Conservation (phyloP, 2,797 vertebrate species). For the Silurus lanzhouensis region DNA sequence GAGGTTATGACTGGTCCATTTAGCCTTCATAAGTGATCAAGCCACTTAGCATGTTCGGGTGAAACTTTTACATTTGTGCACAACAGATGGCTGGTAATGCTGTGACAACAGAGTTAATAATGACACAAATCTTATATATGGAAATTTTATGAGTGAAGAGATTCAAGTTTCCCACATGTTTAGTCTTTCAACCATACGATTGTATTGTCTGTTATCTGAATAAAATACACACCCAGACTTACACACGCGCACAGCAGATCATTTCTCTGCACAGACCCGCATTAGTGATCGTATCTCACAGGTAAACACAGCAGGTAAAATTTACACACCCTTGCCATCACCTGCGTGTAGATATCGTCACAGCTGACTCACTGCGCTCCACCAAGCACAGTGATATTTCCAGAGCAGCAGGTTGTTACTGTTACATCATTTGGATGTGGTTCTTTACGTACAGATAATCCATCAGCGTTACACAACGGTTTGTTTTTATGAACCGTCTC, state of each 20-base stretch:
- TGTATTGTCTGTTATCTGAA: not conserved
- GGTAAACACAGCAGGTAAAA: constrained; percentile 35
- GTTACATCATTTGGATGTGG: not conserved
- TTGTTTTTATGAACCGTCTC: not conserved
- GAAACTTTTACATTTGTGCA: not conserved
- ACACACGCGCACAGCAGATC: constrained; percentile 23
- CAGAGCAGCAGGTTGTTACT: constrained; percentile 19
- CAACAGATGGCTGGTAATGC: not conserved
- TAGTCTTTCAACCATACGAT: not conserved
- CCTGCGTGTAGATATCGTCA: constrained; percentile 16
- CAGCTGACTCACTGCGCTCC: constrained; percentile 40
- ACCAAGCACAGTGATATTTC: constrained; percentile 21
- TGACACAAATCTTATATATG: constrained; percentile 4
- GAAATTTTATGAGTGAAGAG: not conserved
- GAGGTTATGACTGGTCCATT: not conserved
- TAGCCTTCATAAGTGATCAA: constrained; percentile 4
- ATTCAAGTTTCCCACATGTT: constrained; percentile 7
- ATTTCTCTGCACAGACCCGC: constrained; percentile 14
- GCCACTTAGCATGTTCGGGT: not conserved
- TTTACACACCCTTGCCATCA: constrained; percentile 40
- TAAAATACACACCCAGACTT: not conserved
- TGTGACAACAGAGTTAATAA: constrained; percentile 1
- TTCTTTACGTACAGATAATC: not conserved
- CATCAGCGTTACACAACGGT: not conserved
- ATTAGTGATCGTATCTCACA: constrained; percentile 26